Evolutionary conservation across 2,113 vertebrate species (phyloP).

Genomic region (Eira barbara): DNA sequence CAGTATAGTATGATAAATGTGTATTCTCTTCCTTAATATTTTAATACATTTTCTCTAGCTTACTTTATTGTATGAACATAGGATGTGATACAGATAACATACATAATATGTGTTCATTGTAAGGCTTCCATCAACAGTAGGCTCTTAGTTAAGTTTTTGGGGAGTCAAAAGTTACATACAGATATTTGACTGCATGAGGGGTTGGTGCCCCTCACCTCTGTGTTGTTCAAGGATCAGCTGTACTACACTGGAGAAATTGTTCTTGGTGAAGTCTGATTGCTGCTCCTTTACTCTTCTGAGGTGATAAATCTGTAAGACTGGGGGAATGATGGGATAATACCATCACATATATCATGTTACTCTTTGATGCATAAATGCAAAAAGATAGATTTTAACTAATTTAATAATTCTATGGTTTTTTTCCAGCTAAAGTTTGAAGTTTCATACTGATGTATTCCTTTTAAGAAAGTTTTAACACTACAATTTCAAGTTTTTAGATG

Average conservation of each 20-base stretch:
- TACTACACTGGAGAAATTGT: background rate
- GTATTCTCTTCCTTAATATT: background rate
- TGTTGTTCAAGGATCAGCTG: background rate
- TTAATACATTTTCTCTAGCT: background rate
- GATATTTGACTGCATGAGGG: background rate
- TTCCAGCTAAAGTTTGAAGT: background rate
- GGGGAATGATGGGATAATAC: background rate
- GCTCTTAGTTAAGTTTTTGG: background rate
- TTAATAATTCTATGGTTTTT: background rate
- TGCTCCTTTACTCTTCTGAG: background rate
- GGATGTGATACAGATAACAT: background rate
- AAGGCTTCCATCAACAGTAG: background rate
- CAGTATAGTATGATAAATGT: background rate
- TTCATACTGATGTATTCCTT: background rate
- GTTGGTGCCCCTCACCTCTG: background rate
- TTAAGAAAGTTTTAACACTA: background rate
- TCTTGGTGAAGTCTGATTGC: background rate
- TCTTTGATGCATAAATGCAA: background rate
- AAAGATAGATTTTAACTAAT: background rate
- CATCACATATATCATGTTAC: background rate
- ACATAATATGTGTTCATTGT: background rate
- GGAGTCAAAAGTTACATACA: background rate
- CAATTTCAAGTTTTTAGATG: background rate
- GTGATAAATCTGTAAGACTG: background rate
- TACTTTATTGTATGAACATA: background rate